A percentile compares a stretch with the other conserved stretches of the same genome.
These are phyloP conservation scores for Polypedilum pembai DNA, from an alignment of 1,140 invertebrate genomes.

Conservation along the genomic window DNA sequence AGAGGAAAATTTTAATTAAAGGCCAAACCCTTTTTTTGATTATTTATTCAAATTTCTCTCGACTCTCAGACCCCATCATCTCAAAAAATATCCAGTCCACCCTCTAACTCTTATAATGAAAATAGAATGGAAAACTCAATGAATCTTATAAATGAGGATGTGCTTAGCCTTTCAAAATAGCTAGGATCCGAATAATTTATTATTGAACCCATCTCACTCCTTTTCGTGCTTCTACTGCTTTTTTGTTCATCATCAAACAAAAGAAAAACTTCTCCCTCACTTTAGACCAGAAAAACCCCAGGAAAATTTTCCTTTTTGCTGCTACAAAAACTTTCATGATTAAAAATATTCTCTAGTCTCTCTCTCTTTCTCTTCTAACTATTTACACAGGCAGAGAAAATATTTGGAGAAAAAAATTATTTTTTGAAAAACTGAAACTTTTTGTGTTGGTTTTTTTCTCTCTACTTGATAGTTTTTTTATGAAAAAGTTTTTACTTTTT, in stretches of 20 bases:
- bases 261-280: neutral
- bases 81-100: neutral
- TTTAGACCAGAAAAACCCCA: slow-evolving; percentile 17
- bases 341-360: neutral
- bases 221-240: neutral
- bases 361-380: neutral
- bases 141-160: slow-evolving; percentile 21
- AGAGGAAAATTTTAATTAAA: slow-evolving; percentile 23
- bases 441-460: neutral
- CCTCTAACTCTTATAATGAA: too few relatives aligned
- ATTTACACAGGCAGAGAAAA: neutral
- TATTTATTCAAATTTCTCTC: slow-evolving; percentile 24
- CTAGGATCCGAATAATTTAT: neutral
- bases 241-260: neutral
- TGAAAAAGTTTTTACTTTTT: slow-evolving; percentile 4
- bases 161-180: neutral
- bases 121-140: slow-evolving; percentile 1
- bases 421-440: neutral
- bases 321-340: slow-evolving; percentile 2
- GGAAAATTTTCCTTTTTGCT: neutral
- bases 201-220: neutral
- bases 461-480: neutral
- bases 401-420: neutral
- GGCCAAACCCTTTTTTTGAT: slow-evolving; percentile 26
- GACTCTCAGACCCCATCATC: neutral